Base-by-base conservation (phyloP, 1,140 invertebrate genomes). In the Phenacoccus solenopsis region DNA sequence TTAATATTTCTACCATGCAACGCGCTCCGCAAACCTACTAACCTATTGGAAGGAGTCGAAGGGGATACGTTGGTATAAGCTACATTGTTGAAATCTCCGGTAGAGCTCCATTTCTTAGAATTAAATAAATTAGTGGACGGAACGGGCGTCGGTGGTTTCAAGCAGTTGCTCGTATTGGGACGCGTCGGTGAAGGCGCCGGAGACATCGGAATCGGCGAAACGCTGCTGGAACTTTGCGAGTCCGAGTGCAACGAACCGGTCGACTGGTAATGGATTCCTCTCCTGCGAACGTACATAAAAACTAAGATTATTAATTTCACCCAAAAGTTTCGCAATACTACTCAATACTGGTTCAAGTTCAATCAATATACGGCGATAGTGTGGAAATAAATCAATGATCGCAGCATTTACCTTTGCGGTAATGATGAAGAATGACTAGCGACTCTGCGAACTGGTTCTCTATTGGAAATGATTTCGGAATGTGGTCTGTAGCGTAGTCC, bases 161-260 rank as follows among this genome's bases (percentile, higher is more conserved):
- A 70, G 69, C 25, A 64, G 16, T 64, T 64, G 73, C 70, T 59
- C 59, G 74, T 72, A 75, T 78, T 70, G 71, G 86, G 81, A 64
- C 87, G 86, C 10, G 87, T 88, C 70, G 88, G 86, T 70, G 88
- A 83, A 1, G 90, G 90, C 56, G 89, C 90, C 22, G 90, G 90
- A 0, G 90, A 91, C 64, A 82, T 80, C 3, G 89, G 89, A 10
- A 90, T 87, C 0, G 90, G 90, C 35, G 89, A 91, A 57, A 89
- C 86, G 69, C 88, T 90, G 74, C 86, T 91, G 30, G 89, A 91
- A 75, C 89, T 91, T 35, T 88, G 89, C 70, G 89, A 89, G 74
- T 91, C 90, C 61, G 89, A 91, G 77, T 93, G 90, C 49, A 94
- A 80, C 38, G 89, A 91, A 30, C 89, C 89, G 59, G 89, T 92